Conservation (phyloP, 2,113 vertebrate species). For the Arenaria interpres region DNA sequence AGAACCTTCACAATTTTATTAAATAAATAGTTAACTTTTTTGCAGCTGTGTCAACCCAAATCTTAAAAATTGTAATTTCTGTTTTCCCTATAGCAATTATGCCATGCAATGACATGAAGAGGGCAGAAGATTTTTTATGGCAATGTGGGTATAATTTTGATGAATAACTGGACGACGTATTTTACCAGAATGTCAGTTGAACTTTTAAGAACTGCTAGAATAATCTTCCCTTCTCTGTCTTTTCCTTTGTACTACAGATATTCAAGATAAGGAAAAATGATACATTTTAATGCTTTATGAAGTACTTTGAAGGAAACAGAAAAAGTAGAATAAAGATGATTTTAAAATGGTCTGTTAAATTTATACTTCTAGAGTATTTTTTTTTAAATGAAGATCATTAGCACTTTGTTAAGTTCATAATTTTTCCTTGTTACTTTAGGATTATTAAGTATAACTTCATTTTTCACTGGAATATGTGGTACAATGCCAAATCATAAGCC, state of each 20-base stretch:
- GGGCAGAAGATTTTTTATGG: neutral
- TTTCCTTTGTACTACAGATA: neutral
- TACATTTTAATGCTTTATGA: neutral
- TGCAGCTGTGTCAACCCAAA: neutral
- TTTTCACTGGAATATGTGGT: conserved; percentile 62
- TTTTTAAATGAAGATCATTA: conserved; percentile 1
- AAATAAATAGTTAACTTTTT: neutral
- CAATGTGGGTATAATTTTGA: neutral
- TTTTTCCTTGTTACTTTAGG: conserved; percentile 64
- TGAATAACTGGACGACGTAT: neutral
- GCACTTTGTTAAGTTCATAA: conserved; percentile 64
- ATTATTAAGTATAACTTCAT: conserved; percentile 29
- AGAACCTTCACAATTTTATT: neutral
- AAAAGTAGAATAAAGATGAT: neutral
- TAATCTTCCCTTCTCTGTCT: neutral
- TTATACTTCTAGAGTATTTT: neutral
- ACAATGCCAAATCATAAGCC: conserved; percentile 49
- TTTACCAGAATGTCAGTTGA: neutral
- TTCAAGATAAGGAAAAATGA: neutral
- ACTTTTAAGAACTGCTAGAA: neutral
- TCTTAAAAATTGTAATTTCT: neutral
- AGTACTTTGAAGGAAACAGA: neutral
- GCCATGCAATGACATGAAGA: neutral
- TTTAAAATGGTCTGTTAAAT: neutral
- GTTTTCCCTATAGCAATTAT: neutral